These are phyloP conservation scores for Calephelis perditalis DNA, from an alignment of 2,888 invertebrate genomes.

Conservation along the genomic window DNA sequence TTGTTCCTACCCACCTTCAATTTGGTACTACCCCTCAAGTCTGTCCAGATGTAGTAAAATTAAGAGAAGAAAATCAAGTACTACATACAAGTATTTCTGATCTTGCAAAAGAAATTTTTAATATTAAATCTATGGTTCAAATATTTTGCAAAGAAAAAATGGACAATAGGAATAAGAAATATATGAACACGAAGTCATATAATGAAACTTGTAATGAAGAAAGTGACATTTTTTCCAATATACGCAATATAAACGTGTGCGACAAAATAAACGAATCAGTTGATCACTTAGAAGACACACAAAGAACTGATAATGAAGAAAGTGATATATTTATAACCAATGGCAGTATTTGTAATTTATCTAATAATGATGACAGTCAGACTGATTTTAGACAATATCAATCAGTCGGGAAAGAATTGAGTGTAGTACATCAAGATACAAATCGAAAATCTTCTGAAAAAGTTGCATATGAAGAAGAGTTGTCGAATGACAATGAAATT, in stretches of 20 bases:
- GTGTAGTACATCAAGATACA: neutral
- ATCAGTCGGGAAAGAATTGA: neutral
- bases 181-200: neutral
- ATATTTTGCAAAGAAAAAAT: slow-evolving; percentile 16
- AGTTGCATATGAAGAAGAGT: neutral
- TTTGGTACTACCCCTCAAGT: slow-evolving; percentile 4
- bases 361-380: neutral
- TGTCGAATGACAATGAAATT: neutral
- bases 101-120: slow-evolving; percentile 35
- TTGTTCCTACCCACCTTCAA: slow-evolving; percentile 14
- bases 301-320: slow-evolving; percentile 1
- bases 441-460: neutral
- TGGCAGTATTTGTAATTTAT: neutral
- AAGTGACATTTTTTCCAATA: neutral
- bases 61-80: slow-evolving; percentile 36
- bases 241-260: neutral
- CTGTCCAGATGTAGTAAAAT: slow-evolving; percentile 36
- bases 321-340: neutral
- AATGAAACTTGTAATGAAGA: neutral
- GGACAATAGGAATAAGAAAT: slow-evolving; percentile 11
- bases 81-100: slow-evolving; percentile 33
- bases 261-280: neutral
- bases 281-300: neutral
- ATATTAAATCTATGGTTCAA: slow-evolving; percentile 36
- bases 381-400: neutral